phyloP scores from a whole-genome alignment of 1,140 invertebrate genomes.

The Atopsyche davidsoni region DNA sequence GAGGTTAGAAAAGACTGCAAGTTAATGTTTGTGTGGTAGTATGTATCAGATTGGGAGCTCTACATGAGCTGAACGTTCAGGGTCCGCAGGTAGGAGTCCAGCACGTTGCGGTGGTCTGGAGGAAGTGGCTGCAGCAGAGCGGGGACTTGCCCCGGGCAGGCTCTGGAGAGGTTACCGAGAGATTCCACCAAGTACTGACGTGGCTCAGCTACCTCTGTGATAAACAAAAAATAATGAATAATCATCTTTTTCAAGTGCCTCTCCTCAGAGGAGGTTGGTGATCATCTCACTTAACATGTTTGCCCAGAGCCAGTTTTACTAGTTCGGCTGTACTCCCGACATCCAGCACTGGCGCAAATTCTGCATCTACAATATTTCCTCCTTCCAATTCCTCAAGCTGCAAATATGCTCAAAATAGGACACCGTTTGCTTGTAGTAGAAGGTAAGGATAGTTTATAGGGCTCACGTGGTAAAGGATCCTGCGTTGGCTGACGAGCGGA shows the following conservation, averaged over 20 bases:
- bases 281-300: too few relatives aligned
- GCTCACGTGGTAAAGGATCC: constrained; percentile 21
- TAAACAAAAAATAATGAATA: constrained; percentile 23
- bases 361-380: too few relatives aligned
- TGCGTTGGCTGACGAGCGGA: constrained; percentile 78
- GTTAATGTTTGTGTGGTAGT: background rate
- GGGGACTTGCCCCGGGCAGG: constrained; percentile 57
- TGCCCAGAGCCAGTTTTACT: too few relatives aligned
- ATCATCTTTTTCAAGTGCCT: too few relatives aligned
- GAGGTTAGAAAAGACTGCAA: too few relatives aligned
- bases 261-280: too few relatives aligned
- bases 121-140: constrained; percentile 37
- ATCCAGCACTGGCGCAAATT: too few relatives aligned
- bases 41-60: constrained; percentile 4
- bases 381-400: too few relatives aligned
- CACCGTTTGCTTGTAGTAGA: constrained; percentile 8
- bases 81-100: constrained; percentile 35
- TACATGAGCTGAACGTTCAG: constrained; percentile 35
- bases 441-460: background rate
- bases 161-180: constrained; percentile 56
- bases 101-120: constrained; percentile 34
- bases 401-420: too few relatives aligned
- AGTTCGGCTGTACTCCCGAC: too few relatives aligned
- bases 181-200: constrained; percentile 66
- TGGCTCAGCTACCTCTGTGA: constrained; percentile 57